These are phyloP conservation scores for Actinia tenebrosa DNA, from an alignment of 64 coral and sea anemone genomes.

Conservation along the genomic window DNA sequence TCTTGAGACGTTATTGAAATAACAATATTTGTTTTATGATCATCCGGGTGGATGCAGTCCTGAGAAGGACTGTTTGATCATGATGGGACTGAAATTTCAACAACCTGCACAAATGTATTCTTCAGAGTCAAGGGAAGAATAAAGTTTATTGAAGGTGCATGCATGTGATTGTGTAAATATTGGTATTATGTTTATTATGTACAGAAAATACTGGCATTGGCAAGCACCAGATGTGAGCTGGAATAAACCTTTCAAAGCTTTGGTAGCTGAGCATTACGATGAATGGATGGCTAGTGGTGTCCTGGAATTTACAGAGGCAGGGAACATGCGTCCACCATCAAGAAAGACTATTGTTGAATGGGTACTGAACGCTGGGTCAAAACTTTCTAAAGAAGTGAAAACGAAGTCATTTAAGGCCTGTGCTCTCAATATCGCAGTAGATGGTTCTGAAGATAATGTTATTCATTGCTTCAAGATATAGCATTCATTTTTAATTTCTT, in stretches of 20 bases:
- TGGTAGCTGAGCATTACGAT: slow-evolving; percentile 30
- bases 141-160: too few species aligned
- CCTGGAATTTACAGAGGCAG: slow-evolving; percentile 15
- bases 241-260: slow-evolving; percentile 43
- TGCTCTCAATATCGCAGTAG: slow-evolving; percentile 42
- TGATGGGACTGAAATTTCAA: too few species aligned
- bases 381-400: slow-evolving; percentile 42
- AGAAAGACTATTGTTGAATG: slow-evolving; percentile 45
- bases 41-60: too few species aligned
- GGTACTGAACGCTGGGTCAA: slow-evolving; percentile 28
- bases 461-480: slow-evolving; percentile 41
- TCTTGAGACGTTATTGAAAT: too few species aligned
- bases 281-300: slow-evolving; percentile 13
- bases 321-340: slow-evolving; percentile 16
- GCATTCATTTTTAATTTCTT: too few species aligned
- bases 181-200: too few species aligned
- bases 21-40: too few species aligned
- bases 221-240: slow-evolving; percentile 4
- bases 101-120: too few species aligned
- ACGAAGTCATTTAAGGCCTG: slow-evolving; percentile 36
- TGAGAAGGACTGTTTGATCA: too few species aligned
- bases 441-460: slow-evolving; percentile 47
- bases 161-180: too few species aligned
- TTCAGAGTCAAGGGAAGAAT: too few species aligned
- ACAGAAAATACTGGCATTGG: too few species aligned